Evolutionary conservation across 2,113 vertebrate species (phyloP).

Genomic region (Reinhardtius hippoglossoides): DNA sequence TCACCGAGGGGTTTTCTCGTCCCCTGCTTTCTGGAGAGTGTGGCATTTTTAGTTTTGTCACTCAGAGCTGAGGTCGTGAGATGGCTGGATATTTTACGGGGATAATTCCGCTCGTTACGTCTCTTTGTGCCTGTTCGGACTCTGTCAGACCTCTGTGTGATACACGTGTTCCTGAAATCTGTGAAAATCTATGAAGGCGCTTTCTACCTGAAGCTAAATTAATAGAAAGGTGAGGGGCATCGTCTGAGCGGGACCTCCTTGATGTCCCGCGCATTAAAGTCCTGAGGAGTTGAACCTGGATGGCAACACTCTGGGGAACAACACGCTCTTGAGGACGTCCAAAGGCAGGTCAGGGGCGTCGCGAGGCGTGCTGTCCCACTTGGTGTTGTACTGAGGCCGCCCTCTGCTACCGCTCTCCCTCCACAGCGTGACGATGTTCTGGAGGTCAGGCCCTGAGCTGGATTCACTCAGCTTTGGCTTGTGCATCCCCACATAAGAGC

Average conservation of each 20-base stretch:
- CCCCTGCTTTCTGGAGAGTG: conserved; percentile 9
- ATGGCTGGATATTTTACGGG: background rate
- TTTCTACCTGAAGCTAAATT: no score
- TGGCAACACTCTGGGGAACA: conserved; percentile 72
- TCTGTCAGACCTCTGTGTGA: no score
- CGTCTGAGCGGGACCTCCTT: conserved; percentile 52
- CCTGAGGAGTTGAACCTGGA: conserved; percentile 55
- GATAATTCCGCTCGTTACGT: background rate
- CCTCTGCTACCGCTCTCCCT: conserved; percentile 6
- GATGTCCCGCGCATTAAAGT: conserved; percentile 59
- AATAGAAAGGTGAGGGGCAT: conserved; percentile 14
- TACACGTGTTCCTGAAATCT: no score
- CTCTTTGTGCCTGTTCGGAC: no score
- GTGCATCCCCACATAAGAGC: background rate
- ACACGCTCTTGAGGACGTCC: conserved; percentile 64
- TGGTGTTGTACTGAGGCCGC: conserved; percentile 40
- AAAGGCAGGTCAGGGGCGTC: conserved; percentile 60
- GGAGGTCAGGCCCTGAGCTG: conserved; percentile 53
- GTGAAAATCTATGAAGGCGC: no score
- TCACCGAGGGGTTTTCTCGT: conserved; percentile 55
- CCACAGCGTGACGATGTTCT: conserved; percentile 43
- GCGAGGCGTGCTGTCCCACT: conserved; percentile 47
- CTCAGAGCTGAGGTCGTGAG: conserved; percentile 1
- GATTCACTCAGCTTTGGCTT: conserved; percentile 18
- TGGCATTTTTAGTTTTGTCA: conserved; percentile 47